A percentile compares a stretch with the other conserved stretches of the same genome.
phyloP scores from a whole-genome alignment of 2,797 vertebrate species.

The Euthynnus affinis region DNA sequence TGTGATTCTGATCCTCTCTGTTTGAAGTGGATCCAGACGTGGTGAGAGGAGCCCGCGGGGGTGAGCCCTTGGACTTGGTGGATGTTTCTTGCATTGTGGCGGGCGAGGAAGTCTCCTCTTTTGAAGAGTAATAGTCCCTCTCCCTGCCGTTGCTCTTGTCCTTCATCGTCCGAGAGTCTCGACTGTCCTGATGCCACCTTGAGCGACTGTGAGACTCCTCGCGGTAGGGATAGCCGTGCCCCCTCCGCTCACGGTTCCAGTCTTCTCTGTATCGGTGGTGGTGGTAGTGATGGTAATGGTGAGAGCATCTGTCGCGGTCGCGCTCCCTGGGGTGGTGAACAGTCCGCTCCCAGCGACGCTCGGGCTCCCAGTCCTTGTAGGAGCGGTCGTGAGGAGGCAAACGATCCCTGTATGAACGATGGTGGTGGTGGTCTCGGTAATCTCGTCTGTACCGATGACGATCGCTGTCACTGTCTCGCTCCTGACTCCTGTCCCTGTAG shows the following conservation, averaged over 20 bases:
- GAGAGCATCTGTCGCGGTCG: slow-evolving; percentile 68
- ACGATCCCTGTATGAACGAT: slow-evolving; percentile 66
- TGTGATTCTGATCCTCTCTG: slow-evolving; percentile 69
- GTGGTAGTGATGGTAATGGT: slow-evolving; percentile 69
- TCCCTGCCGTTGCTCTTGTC: slow-evolving; percentile 58
- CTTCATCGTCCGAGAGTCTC: slow-evolving; percentile 54
- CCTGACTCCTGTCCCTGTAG: slow-evolving; percentile 81
- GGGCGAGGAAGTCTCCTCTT: slow-evolving; percentile 49
- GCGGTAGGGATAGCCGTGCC: slow-evolving; percentile 68
- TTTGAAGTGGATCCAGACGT: neutral
- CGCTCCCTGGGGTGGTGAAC: slow-evolving; percentile 67
- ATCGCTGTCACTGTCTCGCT: slow-evolving; percentile 70
- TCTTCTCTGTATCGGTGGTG: slow-evolving; percentile 74
- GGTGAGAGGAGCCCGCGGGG: slow-evolving; percentile 39
- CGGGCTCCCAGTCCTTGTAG: slow-evolving; percentile 68
- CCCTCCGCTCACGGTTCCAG: slow-evolving; percentile 76
- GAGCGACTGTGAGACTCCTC: slow-evolving; percentile 74
- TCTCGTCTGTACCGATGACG: slow-evolving; percentile 63
- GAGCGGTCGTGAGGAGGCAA: slow-evolving; percentile 52
- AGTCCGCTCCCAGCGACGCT: slow-evolving; percentile 65
- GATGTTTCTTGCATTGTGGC: slow-evolving; percentile 50
- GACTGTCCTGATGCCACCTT: slow-evolving; percentile 72
- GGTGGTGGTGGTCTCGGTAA: slow-evolving; percentile 53
- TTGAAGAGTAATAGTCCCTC: slow-evolving; percentile 69
- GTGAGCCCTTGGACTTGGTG: slow-evolving; percentile 50